Evolutionary conservation across 2,113 vertebrate species (phyloP).

Genomic region (Varanus salvator): DNA sequence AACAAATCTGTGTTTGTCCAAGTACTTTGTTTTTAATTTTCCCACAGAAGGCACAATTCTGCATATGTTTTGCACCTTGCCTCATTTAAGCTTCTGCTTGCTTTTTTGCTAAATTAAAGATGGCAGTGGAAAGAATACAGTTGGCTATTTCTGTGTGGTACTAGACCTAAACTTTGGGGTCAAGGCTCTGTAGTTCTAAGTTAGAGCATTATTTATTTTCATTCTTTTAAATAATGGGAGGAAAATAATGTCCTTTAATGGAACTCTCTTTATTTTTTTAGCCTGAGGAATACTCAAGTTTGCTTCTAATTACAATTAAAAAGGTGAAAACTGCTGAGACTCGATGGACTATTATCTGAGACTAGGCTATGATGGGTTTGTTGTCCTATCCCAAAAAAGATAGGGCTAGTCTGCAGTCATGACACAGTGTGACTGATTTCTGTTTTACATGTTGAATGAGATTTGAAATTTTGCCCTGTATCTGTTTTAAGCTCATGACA

Average conservation of each 20-base stretch:
- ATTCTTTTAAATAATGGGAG: neutral
- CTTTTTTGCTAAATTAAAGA: neutral
- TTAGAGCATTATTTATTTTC: neutral
- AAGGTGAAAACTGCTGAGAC: neutral
- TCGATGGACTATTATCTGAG: neutral
- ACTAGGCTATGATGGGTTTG: neutral
- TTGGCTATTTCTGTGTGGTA: neutral
- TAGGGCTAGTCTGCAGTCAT: neutral
- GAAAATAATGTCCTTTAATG: neutral
- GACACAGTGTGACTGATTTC: neutral
- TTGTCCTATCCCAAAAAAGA: neutral
- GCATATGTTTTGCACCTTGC: neutral
- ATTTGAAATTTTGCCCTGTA: neutral
- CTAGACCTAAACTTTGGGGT: neutral
- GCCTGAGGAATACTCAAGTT: accelerated
- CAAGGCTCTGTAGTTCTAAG: neutral
- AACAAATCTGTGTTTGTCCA: too few species aligned
- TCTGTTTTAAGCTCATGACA: neutral
- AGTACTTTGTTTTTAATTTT: too few species aligned
- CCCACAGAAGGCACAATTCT: neutral
- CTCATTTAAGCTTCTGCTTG: neutral
- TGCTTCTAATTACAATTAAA: neutral
- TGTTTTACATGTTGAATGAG: too few species aligned
- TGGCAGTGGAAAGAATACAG: neutral
- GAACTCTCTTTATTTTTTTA: neutral